Base-by-base conservation (phyloP, 2,113 vertebrate species). In the Cisticola juncidis region DNA sequence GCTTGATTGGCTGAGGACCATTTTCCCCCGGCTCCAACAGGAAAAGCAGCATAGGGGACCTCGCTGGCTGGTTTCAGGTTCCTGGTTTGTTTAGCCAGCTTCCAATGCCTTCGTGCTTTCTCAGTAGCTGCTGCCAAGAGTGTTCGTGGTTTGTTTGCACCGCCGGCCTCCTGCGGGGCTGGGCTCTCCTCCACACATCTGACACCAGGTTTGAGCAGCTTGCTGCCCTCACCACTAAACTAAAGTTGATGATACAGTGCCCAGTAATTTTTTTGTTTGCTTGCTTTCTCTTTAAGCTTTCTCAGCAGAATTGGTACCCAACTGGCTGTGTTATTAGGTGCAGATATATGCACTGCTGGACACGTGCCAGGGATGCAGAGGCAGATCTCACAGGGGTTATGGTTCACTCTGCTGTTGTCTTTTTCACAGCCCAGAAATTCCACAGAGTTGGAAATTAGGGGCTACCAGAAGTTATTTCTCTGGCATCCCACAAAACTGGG, bases 31-130 rank as follows among this genome's bases (percentile, higher is more conserved):
- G 25, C 85, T 86, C 62, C 58, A 61, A 16, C 28, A 80, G 74
- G 71, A 93, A 65, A 73, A 74, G 14, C 54, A 56, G 10, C 2
- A 0, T 14, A 78, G 77, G 65, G 81, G 81, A 86, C 58, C 66
- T 83, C 85, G 26, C 40, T 38, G 54, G 23, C 50, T 6, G 24
- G 42, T 94, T 82, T 95, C 68, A 62, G 68, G 82, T 88, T 92
- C 65, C 73, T 58, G 26, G 15, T 86, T 73, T 95, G 82, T 95
- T 90, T 70, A 77, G 74, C 86, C 79, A 82, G 62, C 90, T 80
- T 66, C 71, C 66, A 47, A 7, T 45, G 54, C 88, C 66, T 60
- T 88, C 42, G 17, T 23, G 4, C 35, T 48, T 80, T 24, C 79
- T 35, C 58, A 72, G 45, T 21, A 61, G 9, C 78, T 33, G 45